Evolutionary conservation across 2,797 vertebrate species (phyloP), one percentile per base, ranked within the genome.

Genomic region (Macrochelys suwanniensis): DNA sequence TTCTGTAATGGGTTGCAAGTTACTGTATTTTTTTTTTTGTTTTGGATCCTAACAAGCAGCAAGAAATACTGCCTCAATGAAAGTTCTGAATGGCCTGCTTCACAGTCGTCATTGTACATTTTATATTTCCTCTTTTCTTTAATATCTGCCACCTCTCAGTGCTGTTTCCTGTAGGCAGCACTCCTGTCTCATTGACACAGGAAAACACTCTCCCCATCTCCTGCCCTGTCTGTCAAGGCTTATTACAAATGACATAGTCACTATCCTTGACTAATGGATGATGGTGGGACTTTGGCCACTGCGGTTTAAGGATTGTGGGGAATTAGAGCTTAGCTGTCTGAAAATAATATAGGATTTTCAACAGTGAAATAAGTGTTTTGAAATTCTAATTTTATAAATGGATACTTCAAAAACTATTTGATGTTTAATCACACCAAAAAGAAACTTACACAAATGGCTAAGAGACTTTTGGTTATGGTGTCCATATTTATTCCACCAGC

Each of bases 311-410:
- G 85, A 92, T 89, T 95, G 88, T 81, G 91, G 87, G 91, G 90
- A 94, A 95, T 96, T 96, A 83, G 83, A 92, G 77, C 89, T 96
- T 87, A 94, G 82, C 87, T 94, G 56, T 90, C 82, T 89, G 87
- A 96, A 88, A 53, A 93, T 88, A 94, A 92, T 88, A 54, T 31
- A 77, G 81, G 88, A 83, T 90, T 94, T 94, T 93, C 81, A 81
- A 85, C 88, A 83, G 68, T 4, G 31, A 94, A 95, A 90, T 92
- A 89, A 83, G 57, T 76, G 94, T 97, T 97, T 97, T 94, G 83
- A 97, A 96, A 96, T 96, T 95, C 89, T 94, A 57, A 96, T 96
- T 93, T 96, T 89, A 68, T 94, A 94, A 94, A 92, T 89, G 89
- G 19, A 15, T 87, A 90, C 87, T 89, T 94, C 95, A 92, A 94